Evolutionary conservation across 2,888 invertebrate genomes (phyloP), one percentile per base, ranked within the genome.

Genomic region (Sinodicranocentrus sp.): DNA sequence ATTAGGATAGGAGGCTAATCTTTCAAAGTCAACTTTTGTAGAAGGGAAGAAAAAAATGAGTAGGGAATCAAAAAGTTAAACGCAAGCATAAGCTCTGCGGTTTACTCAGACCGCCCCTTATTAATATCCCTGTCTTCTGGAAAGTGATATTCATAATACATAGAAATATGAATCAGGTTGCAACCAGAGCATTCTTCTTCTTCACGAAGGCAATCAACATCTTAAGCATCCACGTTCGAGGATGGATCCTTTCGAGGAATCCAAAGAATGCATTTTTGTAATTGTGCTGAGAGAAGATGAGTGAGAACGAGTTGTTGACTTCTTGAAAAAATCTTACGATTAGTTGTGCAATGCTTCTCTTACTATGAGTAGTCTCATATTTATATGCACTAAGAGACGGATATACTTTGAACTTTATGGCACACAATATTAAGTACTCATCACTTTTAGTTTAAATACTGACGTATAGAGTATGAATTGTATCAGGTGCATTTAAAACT

Each of bases 101-200:
- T 65, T 65, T 63, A 71, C 54, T 59, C 54, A 43, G 21, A 71
- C 79, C 71, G 79, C 79, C 79, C 72, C 72, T 72, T 79, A 79
- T 79, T 79, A 79, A 72, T 72, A 72, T 78, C 70, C 63, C 48
- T 78, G 78, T 78, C 78, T 71, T 52, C 48, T 79, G 72, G 72
- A 72, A 79, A 79, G 65, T 79, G 79, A 79, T 79, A 79, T 61
- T 68, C 77, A 44, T 48, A 59, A 68, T 77, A 77, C 44, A 28
- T 15, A 17, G 33, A 33, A 57, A 71, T 44, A 25, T 26, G 43
- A 65, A 76, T 65, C 17, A 68, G 75, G 33, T 48, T 19, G 23
- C 17, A n/a, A 54, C 57, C 39, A 57, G 26, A 19, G 25, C 10
- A 44, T 43, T 23, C 15, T 21, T 13, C 6, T 33, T 59, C 59